A percentile compares a stretch with the other conserved stretches of the same genome.
phyloP scores from a whole-genome alignment of 2,888 invertebrate species.

The Drosophila phalerata region DNA sequence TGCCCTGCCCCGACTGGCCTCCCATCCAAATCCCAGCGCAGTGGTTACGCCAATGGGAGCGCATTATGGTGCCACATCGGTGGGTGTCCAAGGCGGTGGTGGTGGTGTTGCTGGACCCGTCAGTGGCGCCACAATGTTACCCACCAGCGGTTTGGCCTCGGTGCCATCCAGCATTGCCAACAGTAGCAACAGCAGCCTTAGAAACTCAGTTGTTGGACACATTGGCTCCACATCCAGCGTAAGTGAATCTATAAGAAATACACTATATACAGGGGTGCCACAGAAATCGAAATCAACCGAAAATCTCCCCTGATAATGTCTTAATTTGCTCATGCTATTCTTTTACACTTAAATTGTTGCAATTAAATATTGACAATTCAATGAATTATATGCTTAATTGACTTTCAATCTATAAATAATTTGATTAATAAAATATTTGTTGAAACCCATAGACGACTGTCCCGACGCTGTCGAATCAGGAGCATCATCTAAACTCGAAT shows the following conservation, averaged over 20 bases:
- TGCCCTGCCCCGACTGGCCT: slow-evolving; percentile 87
- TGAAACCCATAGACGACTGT: slow-evolving; percentile 66
- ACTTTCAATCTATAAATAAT: background rate
- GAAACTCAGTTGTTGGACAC: slow-evolving; percentile 74
- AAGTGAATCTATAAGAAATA: slow-evolving; percentile 32
- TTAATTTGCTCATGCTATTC: too few relatives aligned
- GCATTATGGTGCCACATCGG: slow-evolving; percentile 43
- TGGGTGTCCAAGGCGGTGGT: slow-evolving; percentile 61
- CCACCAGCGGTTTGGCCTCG: slow-evolving; percentile 79
- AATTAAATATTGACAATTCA: too few relatives aligned
- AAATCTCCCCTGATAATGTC: too few relatives aligned
- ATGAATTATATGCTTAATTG: too few relatives aligned
- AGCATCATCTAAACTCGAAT: slow-evolving; percentile 85
- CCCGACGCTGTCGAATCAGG: slow-evolving; percentile 79
- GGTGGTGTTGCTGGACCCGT: slow-evolving; percentile 70
- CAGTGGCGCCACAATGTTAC: slow-evolving; percentile 80
- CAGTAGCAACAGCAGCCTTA: slow-evolving; percentile 72
- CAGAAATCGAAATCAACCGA: too few relatives aligned
- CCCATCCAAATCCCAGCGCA: slow-evolving; percentile 83
- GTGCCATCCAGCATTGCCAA: slow-evolving; percentile 66
- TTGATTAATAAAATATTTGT: background rate
- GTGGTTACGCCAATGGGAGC: slow-evolving; percentile 46
- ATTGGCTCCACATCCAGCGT: slow-evolving; percentile 75
- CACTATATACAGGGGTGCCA: too few relatives aligned
- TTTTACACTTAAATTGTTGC: too few relatives aligned